A percentile compares a stretch with the other conserved stretches of the same genome.
Conservation (phyloP, 2,888 invertebrate genomes). For the Eupithecia vulgata region DNA sequence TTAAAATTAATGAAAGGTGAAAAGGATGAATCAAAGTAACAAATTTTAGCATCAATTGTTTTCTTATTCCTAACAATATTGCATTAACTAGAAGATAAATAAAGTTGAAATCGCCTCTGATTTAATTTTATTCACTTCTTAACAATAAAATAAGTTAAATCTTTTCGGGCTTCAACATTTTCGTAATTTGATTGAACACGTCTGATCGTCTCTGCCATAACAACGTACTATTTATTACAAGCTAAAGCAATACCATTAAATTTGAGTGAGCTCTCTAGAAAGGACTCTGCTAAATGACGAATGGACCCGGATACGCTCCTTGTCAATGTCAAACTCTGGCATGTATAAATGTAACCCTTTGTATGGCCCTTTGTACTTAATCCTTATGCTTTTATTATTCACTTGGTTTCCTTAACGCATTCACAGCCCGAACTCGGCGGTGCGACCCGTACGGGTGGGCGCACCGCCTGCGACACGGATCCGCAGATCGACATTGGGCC, state of each 20-base stretch:
- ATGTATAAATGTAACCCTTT: background rate
- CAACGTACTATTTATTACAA: conserved; percentile 14
- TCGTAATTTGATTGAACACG: background rate
- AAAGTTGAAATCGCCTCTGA: background rate
- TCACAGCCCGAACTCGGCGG: too few relatives aligned
- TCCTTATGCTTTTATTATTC: conserved; percentile 23
- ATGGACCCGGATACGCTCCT: conserved; percentile 37
- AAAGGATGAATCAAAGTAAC: background rate
- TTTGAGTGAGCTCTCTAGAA: conserved; percentile 25
- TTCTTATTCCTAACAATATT: background rate
- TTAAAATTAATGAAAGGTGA: background rate
- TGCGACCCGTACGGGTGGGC: too few relatives aligned
- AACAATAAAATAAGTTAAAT: background rate
- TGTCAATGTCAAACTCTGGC: conserved; percentile 34
- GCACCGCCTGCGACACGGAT: too few relatives aligned
- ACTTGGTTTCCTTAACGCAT: conserved; percentile 23
- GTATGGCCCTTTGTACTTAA: conserved; percentile 31
- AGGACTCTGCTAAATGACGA: conserved; percentile 40
- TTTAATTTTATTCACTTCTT: background rate
- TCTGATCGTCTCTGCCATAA: conserved; percentile 6
- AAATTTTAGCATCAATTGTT: background rate
- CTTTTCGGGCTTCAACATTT: background rate
- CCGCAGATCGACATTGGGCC: too few relatives aligned
- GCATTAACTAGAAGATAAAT: background rate
- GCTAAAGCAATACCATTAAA: background rate